Evolutionary conservation across 1,140 invertebrate genomes (phyloP).

Genomic region (Lasaia peninsularis): DNA sequence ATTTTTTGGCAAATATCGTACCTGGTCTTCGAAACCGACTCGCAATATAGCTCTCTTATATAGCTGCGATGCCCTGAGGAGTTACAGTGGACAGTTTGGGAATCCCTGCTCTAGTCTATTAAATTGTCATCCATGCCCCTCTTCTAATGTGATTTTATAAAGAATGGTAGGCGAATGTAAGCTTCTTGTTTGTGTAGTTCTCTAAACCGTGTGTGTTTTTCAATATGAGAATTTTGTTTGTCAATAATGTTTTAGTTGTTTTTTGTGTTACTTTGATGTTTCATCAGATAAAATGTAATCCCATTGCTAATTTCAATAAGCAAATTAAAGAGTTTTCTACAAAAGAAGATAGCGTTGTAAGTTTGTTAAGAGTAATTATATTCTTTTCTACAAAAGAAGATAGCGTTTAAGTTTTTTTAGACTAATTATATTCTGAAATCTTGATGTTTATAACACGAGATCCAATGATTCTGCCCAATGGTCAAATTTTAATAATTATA

Average conservation of each 20-base stretch:
- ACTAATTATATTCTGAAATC: too few species aligned
- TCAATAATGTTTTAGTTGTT: conserved; percentile 1
- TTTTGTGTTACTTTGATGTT: conserved; percentile 14
- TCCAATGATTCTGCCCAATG: too few species aligned
- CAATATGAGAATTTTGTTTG: conserved; percentile 16
- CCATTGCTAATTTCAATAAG: conserved; percentile 50
- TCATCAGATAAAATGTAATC: conserved; percentile 34
- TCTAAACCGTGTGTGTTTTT: conserved; percentile 10
- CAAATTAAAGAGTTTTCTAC: conserved; percentile 51
- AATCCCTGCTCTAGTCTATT: conserved; percentile 29
- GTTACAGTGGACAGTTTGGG: too few species aligned
- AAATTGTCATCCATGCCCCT: conserved; percentile 58
- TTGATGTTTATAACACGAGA: too few species aligned
- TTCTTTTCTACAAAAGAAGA: too few species aligned
- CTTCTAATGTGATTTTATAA: conserved; percentile 51
- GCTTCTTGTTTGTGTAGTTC: conserved; percentile 34
- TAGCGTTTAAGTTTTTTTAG: too few species aligned
- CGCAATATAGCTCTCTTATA: too few species aligned
- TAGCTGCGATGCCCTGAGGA: too few species aligned
- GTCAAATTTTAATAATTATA: too few species aligned
- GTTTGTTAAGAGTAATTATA: too few species aligned
- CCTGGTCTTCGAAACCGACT: too few species aligned
- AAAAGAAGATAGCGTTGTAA: conserved; percentile 44
- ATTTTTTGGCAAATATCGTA: too few species aligned
- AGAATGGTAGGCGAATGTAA: conserved; percentile 34